phyloP scores from a whole-genome alignment of 2,797 vertebrate genomes.

The Streptopelia turtur region DNA sequence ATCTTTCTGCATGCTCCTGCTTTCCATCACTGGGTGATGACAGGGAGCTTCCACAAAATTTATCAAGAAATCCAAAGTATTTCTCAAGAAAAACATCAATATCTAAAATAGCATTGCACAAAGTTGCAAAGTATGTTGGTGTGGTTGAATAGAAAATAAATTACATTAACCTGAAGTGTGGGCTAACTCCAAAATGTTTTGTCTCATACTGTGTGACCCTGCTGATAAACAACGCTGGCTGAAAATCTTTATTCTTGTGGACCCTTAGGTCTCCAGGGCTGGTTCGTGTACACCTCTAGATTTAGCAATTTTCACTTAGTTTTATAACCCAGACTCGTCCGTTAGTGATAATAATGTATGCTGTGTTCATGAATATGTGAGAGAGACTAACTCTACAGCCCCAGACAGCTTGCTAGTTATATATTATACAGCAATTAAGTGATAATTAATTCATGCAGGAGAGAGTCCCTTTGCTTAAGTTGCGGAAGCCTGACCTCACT shows the following conservation, averaged over 20 bases:
- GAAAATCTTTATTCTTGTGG: neutral
- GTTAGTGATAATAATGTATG: neutral
- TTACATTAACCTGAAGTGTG: neutral
- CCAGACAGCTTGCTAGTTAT: neutral
- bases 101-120: neutral
- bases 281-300: neutral
- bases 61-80: neutral
- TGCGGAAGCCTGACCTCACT: neutral
- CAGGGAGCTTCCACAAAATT: neutral
- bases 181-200: neutral
- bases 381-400: neutral
- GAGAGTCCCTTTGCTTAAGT: neutral
- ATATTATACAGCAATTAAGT: neutral
- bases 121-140: neutral
- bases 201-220: neutral
- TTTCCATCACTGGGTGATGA: neutral
- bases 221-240: neutral
- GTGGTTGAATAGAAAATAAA: neutral
- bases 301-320: neutral
- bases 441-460: neutral
- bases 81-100: neutral
- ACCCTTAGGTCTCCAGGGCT: neutral
- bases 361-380: accelerated
- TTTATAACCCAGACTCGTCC: neutral
- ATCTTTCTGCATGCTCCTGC: neutral